Evolutionary conservation across 2,113 vertebrate genomes (phyloP).

Genomic region (Myxocyprinus asiaticus): DNA sequence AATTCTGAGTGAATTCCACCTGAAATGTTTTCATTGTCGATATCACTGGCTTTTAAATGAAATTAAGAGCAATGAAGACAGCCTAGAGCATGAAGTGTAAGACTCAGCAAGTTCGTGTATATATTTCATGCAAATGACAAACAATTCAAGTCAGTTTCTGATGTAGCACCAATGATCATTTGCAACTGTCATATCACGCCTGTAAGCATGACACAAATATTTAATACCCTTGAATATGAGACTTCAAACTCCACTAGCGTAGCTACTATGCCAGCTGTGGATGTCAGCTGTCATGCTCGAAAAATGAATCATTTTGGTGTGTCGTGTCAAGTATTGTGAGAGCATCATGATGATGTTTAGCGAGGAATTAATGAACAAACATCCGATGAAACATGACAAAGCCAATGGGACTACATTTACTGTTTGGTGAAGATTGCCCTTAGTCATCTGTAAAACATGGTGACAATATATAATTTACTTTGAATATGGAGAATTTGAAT

Average conservation of each 20-base stretch:
- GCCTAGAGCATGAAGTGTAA: too few species aligned
- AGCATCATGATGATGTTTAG: constrained; percentile 26
- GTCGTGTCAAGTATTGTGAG: constrained; percentile 23
- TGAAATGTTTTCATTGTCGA: too few species aligned
- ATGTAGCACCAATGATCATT: constrained; percentile 3
- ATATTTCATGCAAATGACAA: constrained; percentile 5
- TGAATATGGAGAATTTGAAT: neutral
- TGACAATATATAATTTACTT: constrained; percentile 16
- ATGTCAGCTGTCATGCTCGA: constrained; percentile 12
- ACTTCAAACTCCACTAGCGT: neutral
- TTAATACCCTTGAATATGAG: neutral
- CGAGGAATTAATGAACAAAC: constrained; percentile 22
- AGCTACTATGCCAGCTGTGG: constrained; percentile 13
- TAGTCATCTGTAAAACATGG: constrained; percentile 17
- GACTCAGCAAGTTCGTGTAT: neutral
- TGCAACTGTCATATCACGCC: constrained; percentile 6
- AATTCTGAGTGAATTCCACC: too few species aligned
- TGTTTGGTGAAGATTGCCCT: neutral
- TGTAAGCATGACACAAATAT: neutral
- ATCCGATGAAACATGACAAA: constrained; percentile 11
- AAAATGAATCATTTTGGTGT: constrained; percentile 38
- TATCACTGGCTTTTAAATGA: too few species aligned
- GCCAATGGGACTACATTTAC: neutral
- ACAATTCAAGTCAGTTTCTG: constrained; percentile 17
- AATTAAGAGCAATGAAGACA: neutral